Evolutionary conservation across 1,140 invertebrate genomes (phyloP), one percentile per base, ranked within the genome.

Genomic region (Zaprionus kolodkinae): DNA sequence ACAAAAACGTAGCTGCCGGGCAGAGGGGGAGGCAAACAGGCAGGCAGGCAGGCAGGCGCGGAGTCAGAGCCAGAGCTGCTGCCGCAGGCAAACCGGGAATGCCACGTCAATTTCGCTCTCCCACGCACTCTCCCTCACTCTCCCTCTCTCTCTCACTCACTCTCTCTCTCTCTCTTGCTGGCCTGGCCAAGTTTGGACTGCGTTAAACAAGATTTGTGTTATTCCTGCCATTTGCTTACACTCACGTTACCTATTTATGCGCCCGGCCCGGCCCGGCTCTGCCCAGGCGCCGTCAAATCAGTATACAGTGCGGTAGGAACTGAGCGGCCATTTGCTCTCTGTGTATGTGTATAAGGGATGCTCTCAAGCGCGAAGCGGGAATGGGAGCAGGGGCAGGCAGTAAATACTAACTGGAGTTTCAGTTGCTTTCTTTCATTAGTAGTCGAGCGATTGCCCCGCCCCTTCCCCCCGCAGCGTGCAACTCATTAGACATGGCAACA

Each of bases 341-440:
- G 3, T 43, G n/a, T 43, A 6, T 15, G 57, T 63, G 30, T 56
- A 61, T 55, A 45, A 25, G 59, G 59, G 50, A 15, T 45, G 50
- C 38, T 71, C 38, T 63, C 61, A n/a, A 25, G 27, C 1, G 27
- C 25, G 30, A 10, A 1, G 13, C 1, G 13, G 35, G 56, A 38
- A 11, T 17, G 30, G 12, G 38, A 3, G 13, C 36, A 36, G 3
- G 11, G 40, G 10, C 9, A 4, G 21, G 15, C 38, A 13, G 50
- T 6, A 52, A 59, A 59, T 79, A 69, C 70, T 70, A 88, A 81
- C 76, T 87, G 83, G 70, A 86, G 80, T 83, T 83, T 70, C 69
- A 82, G 78, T 80, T 78, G 79, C 78, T 86, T 79, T 79, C 76
- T 79, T 79, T 87, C 83, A 88, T 83, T 88, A 87, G 79, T 75